A percentile compares a stretch with the other conserved stretches of the same genome.
phyloP scores from a whole-genome alignment of 2,113 vertebrate genomes.

The Telmatochromis brachygnathus region DNA sequence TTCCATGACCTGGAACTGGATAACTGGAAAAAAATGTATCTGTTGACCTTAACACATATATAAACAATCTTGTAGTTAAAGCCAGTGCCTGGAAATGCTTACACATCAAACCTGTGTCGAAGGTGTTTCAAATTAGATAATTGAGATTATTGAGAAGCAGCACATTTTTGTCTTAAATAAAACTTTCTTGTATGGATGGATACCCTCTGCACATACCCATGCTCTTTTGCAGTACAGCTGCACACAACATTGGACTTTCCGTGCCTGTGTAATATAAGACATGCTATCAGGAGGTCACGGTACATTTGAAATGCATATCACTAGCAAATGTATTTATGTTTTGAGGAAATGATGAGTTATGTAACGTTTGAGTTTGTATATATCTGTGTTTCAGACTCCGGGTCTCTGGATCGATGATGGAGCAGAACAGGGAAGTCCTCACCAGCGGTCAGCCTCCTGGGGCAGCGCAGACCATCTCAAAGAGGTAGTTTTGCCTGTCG shows the following conservation, averaged over 20 bases:
- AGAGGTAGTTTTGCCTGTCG: conserved; percentile 74
- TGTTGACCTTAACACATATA: background rate
- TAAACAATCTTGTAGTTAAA: background rate
- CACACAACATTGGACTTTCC: fast-evolving
- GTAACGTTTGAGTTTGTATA: background rate
- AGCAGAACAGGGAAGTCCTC: conserved; percentile 78
- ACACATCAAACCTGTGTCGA: background rate
- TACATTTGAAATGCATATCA: background rate
- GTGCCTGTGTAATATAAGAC: background rate
- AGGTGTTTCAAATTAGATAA: background rate
- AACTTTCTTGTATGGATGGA: background rate
- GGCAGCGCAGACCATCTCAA: conserved; percentile 92
- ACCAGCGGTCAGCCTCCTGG: conserved; percentile 93
- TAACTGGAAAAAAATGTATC: fast-evolving
- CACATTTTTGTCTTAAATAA: background rate
- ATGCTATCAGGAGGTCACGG: background rate
- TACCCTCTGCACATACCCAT: background rate
- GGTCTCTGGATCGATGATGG: conserved; percentile 88
- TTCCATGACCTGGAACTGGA: background rate
- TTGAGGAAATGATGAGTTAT: background rate
- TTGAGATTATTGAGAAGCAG: background rate
- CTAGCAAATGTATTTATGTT: background rate
- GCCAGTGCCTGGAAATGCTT: background rate
- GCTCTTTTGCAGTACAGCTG: background rate
- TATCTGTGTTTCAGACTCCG: conserved; percentile 76